Evolutionary conservation across 23 tunicate genomes (phyloP).

Genomic region (Trididemnum clinides): DNA sequence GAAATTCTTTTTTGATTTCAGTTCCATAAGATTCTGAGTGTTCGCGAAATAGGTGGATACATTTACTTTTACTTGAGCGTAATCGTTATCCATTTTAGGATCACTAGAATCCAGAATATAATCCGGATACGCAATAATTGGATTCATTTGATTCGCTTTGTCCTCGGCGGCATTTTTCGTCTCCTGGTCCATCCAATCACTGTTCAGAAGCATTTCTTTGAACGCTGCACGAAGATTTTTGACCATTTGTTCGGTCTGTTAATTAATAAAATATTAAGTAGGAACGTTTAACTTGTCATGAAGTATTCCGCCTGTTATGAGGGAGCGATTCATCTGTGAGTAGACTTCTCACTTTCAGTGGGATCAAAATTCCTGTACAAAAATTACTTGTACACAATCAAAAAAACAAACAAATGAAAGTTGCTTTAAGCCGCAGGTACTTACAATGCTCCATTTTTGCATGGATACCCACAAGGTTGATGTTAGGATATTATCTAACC

Average conservation of each 20-base stretch:
- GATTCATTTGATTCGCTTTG: constrained; percentile 63
- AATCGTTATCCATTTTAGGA: constrained; percentile 73
- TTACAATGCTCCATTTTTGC: no score
- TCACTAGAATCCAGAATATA: constrained; percentile 56
- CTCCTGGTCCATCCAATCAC: constrained; percentile 88
- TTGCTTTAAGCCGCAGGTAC: no score
- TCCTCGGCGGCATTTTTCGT: constrained; percentile 65
- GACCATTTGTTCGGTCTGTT: constrained; percentile 87
- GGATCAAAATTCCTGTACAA: no score
- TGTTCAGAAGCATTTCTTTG: constrained; percentile 53
- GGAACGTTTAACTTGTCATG: no score
- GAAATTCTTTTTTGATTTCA: neutral
- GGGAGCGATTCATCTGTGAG: no score
- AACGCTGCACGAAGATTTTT: constrained; percentile 69
- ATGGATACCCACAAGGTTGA: no score
- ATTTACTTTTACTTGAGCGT: neutral
- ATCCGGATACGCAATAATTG: constrained; percentile 92
- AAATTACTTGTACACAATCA: no score
- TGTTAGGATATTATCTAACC: no score
- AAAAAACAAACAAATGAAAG: no score
- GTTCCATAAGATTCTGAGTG: constrained; percentile 15
- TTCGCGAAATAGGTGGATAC: constrained; percentile 40
- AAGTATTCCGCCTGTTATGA: no score
- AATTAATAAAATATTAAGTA: no score
- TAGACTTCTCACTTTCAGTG: no score